These are phyloP conservation scores for Caenorhabditis drosophilae DNA, from an alignment of 2,888 invertebrate genomes.

Conservation along the genomic window DNA sequence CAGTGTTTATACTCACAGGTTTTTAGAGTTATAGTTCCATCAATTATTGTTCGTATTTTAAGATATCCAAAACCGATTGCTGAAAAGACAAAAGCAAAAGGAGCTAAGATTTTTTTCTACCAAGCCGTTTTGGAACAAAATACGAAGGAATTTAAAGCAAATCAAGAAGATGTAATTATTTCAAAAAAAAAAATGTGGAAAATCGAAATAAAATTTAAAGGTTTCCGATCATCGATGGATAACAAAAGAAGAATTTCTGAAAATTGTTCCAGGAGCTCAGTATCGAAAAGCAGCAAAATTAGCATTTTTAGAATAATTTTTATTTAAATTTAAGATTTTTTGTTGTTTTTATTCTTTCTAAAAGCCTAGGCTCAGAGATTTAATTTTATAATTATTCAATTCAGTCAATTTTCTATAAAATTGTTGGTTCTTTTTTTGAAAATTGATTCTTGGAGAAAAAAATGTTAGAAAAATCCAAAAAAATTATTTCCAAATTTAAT, in stretches of 20 bases:
- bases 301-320: conserved; percentile 44
- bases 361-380: no score
- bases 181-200: conserved; percentile 1
- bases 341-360: not conserved
- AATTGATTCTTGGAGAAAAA: not conserved
- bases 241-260: conserved; percentile 49
- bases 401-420: conserved; percentile 4
- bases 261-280: conserved; percentile 33
- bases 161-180: conserved; percentile 36
- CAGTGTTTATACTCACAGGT: conserved; percentile 49
- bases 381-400: conserved; percentile 1
- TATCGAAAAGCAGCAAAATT: conserved; percentile 36
- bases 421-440: not conserved
- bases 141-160: conserved; percentile 37
- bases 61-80: conserved; percentile 41
- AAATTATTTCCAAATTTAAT: not conserved
- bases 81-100: conserved; percentile 24
- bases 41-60: no score
- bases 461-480: not conserved
- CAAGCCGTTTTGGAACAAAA: conserved; percentile 23
- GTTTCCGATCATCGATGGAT: conserved; percentile 57
- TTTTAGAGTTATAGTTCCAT: no score
- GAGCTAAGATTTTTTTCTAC: conserved; percentile 61
- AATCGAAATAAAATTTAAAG: conserved; percentile 12
- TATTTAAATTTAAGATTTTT: conserved; percentile 3